Base-by-base conservation (phyloP, 1,140 invertebrate genomes). In the Procambarus virginalis region DNA sequence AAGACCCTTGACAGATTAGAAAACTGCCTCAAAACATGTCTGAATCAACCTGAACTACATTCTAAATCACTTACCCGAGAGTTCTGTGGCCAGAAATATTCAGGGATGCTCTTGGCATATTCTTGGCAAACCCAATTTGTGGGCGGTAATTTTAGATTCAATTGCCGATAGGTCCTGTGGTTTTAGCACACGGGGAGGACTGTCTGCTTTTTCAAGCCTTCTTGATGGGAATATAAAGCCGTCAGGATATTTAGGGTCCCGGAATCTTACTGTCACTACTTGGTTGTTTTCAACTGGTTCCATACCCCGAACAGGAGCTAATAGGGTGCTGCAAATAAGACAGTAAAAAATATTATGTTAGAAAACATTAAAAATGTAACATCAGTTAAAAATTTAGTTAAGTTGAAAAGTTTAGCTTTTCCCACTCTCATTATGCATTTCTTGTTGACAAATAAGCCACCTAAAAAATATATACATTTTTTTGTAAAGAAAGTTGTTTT, bases 191-290 rank as follows among this genome's bases (percentile, higher is more conserved):
- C 95, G 94, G 0, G 96, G 95, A 1, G 98, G 97, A 80, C 96
- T 95, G 49, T 95, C 95, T 84, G 86, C 91, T 60, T 94, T 94
- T 73, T 96, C 94, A 64, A 99, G 94, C 70, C 95, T 94, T 64
- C 94, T 95, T 17, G 98, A 97, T 34, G 96, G 96, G 94, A 98
- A 99, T 17, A 98, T 94, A 93, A 96, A 97, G 91, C 96, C 96
- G 2, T 94, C 94, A 1, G 95, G 94, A 94, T 97, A 99, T 90
- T 95, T 94, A 0, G 98, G 98, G 95, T 99, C 98, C 85, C 96
- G 93, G 93, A 95, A 99, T 73, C 96, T 94, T 2, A 97, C 95
- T 93, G 97, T 98, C 92, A 94, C 95, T 93, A 95, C 92, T 90
- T 92, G 92, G 92, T 93, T 93, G 93, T 91, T 92, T 84, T 92